Conservation (phyloP, 1,140 invertebrate species). For the Euschistus heros region DNA sequence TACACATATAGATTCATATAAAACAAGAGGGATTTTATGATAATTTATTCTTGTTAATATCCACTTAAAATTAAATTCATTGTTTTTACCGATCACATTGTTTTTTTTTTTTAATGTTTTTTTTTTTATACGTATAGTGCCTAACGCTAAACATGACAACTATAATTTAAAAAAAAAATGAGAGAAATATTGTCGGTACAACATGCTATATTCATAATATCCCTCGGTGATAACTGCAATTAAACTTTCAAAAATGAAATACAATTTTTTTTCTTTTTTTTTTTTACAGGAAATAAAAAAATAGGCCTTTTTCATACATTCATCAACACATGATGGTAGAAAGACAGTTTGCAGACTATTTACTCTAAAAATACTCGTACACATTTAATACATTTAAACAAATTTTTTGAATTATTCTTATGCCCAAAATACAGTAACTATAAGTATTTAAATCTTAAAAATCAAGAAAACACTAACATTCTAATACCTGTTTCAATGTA, state of each 20-base stretch:
- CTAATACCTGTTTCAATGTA: conserved; percentile 23
- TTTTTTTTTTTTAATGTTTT: not conserved
- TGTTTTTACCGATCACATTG: conserved; percentile 2
- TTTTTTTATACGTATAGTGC: not conserved
- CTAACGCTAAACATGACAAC: not conserved
- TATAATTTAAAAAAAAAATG: not conserved
- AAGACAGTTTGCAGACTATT: conserved; percentile 19
- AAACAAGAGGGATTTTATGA: conserved; percentile 7
- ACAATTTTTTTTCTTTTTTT: not conserved
- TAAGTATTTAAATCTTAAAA: conserved; percentile 17
- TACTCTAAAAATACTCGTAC: not conserved
- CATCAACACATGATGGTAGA: conserved; percentile 16
- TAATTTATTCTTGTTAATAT: not conserved
- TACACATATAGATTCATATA: conserved; percentile 6
- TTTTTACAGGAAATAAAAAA: conserved; percentile 13
- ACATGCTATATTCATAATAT: conserved; percentile 1
- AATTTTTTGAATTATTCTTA: not conserved
- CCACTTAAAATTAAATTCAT: conserved; percentile 4
- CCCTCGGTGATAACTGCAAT: not conserved
- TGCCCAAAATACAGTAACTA: conserved; percentile 15
- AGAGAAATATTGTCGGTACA: conserved; percentile 9
- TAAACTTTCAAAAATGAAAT: not conserved
- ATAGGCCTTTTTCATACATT: conserved; percentile 17
- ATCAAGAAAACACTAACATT: conserved; percentile 10
- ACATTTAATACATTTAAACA: conserved; percentile 8